Percentiles rank a stretch among this genome's conserved stretches.
Conservation (phyloP, 1,140 invertebrate genomes). For the Paraescarpia echinospica region DNA sequence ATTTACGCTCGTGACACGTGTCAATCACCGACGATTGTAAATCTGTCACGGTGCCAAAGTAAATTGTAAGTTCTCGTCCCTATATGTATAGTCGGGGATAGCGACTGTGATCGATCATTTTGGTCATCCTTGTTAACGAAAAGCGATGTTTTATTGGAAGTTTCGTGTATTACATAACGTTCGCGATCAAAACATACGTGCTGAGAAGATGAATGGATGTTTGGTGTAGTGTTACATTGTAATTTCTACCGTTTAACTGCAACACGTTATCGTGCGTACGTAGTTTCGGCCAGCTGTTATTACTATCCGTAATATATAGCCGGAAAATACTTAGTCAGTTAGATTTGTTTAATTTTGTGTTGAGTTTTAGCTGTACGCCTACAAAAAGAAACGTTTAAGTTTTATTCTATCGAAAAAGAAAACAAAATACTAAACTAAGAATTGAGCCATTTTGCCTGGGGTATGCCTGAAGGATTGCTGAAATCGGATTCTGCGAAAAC, state of each 20-base stretch:
- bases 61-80: background rate
- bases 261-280: no score
- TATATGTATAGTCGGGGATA: background rate
- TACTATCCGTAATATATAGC: no score
- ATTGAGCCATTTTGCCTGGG: no score
- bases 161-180: background rate
- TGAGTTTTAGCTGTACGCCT: background rate
- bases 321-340: background rate
- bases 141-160: background rate
- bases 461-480: no score
- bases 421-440: background rate
- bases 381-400: background rate
- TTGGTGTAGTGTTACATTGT: background rate
- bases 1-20: background rate
- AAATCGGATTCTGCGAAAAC: no score
- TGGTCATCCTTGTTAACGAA: background rate
- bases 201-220: background rate
- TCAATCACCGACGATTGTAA: background rate
- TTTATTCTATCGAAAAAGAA: background rate
- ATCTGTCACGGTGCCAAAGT: background rate
- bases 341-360: background rate
- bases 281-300: no score
- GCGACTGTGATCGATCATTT: background rate
- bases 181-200: background rate
- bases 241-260: background rate